Base-by-base conservation (phyloP, 1,140 invertebrate genomes). In the Drosophila novamexicana region DNA sequence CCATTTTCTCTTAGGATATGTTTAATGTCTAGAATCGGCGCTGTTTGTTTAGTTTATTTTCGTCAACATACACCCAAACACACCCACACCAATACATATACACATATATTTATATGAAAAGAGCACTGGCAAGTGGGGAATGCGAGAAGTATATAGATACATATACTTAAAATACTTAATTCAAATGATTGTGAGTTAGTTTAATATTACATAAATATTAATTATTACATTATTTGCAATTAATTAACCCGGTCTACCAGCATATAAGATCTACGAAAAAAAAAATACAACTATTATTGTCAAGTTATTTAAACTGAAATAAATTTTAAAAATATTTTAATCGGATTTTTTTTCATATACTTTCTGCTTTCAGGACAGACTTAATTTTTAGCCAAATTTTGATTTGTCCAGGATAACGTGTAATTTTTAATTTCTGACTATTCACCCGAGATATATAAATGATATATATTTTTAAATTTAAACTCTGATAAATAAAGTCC, bases 171-270 rank as follows among this genome's bases (percentile, higher is more conserved):
- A 54, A 79, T 77, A 88, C 85, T 86, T 89, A 89, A 86, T 88
- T 86, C 79, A 86, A 86, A 86, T 88, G 84, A 86, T 89, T 89
- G 84, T 89, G 80, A 89, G 75, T 89, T 89, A 89, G 84, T 89
- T 89, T 89, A 89, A 89, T 89, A 88, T 89, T 80, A 89, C 71
- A 84, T 89, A 89, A 89, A 89, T 89, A 89, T 89, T 89, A 89
- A 84, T 88, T 77, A 89, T 90, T 89, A 84, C 85, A 89, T 89
- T 89, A 89, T 89, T 89, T 89, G 84, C 80, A 84, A 89, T 78
- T 84, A 39, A 65, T 59, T 88, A 86, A 88, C 79, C 79, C 76
- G 47, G 79, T 88, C 83, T 86, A 86, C 65, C 79, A 86, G 83
- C 76, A 77, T 86, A 83, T 86, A 86, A 86, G 83, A 82, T 74